Evolutionary conservation across 2,888 invertebrate genomes (phyloP), one percentile per base, ranked within the genome.

Genomic region (Brachypterus glaber): DNA sequence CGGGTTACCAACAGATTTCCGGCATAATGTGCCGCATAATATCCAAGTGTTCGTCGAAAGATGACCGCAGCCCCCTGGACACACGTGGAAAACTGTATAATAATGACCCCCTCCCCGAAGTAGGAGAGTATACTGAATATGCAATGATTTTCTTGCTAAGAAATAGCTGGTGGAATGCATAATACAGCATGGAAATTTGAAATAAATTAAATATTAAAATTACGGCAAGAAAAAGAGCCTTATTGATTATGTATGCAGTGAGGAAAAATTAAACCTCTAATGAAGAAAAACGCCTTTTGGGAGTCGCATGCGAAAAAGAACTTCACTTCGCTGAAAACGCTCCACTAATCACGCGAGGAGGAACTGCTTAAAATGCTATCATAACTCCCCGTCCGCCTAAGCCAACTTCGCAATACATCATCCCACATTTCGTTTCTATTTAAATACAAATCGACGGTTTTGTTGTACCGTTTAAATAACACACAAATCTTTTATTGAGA

Each of bases 201-300:
- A 66, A 66, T 66, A 67, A 67, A 67, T 67, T 67, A 67, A 66
- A 66, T 67, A 67, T 66, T 63, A 67, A 67, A 67, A 67, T 67
- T 65, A 66, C 59, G 63, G 61, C 58, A 55, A 55, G 54, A 59
- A 59, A 59, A 54, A 56, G 56, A 52, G 51, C 64, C 59, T 64
- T 60, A 67, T 67, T 64, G 66, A 67, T 67, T 67, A 67, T 67
- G 65, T 64, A 66, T 66, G 63, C 65, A 64, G 65, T 57, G 63
- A 64, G 62, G 64, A 64, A 64, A 66, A 66, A 64, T 65, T 66
- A 64, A 64, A 63, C 60, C 57, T 57, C 63, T 66, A 66, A 66
- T 66, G 65, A 66, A 66, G 63, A 64, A 64, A 62, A 63, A 63
- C 62, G 62, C 59, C 60, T 59, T 57, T 56, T 52, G 53, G 54